Conservation (phyloP, 2,113 vertebrate species). For the Nansenia antarctica region DNA sequence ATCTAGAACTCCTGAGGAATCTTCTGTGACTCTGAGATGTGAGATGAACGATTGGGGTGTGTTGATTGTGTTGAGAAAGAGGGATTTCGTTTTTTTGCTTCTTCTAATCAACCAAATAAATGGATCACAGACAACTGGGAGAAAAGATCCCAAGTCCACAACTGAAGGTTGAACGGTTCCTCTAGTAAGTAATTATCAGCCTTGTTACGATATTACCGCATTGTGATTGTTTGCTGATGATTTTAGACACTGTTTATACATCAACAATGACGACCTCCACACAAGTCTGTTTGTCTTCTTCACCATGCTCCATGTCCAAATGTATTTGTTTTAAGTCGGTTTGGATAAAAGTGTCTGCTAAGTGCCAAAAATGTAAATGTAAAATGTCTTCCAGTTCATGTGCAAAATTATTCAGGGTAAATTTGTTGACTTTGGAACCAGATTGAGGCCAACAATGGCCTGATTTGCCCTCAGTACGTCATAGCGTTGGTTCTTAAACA, state of each 20-base stretch:
- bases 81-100: too few species aligned
- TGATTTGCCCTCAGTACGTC: slow-evolving; percentile 23
- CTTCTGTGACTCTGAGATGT: slow-evolving; percentile 7
- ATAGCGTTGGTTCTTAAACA: slow-evolving; percentile 20
- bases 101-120: too few species aligned
- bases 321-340: too few species aligned
- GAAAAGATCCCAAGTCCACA: too few species aligned
- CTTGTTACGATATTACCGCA: neutral
- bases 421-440: neutral
- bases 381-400: neutral
- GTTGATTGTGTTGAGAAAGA: neutral
- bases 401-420: neutral
- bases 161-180: too few species aligned
- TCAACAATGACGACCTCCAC: neutral
- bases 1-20: neutral
- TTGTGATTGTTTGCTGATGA: neutral
- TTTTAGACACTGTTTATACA: neutral
- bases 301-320: neutral
- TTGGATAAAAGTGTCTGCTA: too few species aligned
- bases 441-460: slow-evolving; percentile 9
- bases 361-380: too few species aligned
- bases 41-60: slow-evolving; percentile 27
- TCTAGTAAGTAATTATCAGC: neutral
- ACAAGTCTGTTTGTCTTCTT: neutral
- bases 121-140: too few species aligned